Base-by-base conservation (phyloP, 2,888 invertebrate genomes). In the Melanotus villosus region DNA sequence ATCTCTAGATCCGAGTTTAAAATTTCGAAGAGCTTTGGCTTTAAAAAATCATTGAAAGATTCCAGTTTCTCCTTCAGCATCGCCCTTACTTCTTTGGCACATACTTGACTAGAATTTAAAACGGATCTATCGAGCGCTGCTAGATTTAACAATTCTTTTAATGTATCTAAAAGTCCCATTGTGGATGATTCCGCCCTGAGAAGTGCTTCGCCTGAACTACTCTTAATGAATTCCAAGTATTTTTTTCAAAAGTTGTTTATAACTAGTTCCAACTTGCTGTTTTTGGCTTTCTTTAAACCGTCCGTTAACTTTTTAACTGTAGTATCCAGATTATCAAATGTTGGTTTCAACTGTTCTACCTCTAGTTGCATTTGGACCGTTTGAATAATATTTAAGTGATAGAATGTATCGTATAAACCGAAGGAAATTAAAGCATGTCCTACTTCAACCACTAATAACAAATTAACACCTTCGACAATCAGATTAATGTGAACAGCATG, bases 1-100 rank as follows among this genome's bases (percentile, higher is more conserved):
- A 85, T 89, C 89, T 86, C 88, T 88, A 84, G 88, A 93, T 89
- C 92, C 93, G 81, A 96, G 89, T 3, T 93, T 92, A 81, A 96
- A 92, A 85, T 94, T 96, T 73, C 93, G 89, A 77, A 92, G 87
- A 0, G 95, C 93, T 82, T 96, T 96, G 1, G 94, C 94, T 76
- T 90, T 90, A 2, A 97, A 86, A 96, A 96, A 71, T 94, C 93
- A 1, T 88, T 87, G 80, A 90, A 92, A 77, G 90, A 90, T 10
- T 88, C 80, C n/a, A 92, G 80, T 70, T 88, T 89, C 5, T 88
- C 87, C 43, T 86, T 86, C 1, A 91, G 89, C 34, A 86, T 81
- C 32, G 87, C 84, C 2, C 89, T 86, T 4, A 88, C 86, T 12
- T 89, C 88, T 0, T 85, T 82, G 0, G 90, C 81, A 47, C 86